Percentiles rank a stretch among this genome's conserved stretches.
Conservation (phyloP, 2,113 vertebrate species). For the Catharus fuscescens region DNA sequence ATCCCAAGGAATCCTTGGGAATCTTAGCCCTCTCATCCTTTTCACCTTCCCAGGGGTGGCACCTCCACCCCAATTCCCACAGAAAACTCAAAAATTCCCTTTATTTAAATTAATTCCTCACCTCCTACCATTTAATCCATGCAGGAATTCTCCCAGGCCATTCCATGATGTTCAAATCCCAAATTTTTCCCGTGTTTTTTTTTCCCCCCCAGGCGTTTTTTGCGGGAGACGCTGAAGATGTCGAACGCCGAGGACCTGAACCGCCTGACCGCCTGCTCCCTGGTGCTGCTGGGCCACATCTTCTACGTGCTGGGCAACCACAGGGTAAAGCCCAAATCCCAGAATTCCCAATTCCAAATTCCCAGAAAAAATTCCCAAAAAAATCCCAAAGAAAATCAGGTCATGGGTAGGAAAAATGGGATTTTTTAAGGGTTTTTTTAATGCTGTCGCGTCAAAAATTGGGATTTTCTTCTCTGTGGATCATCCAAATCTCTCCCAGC, state of each 20-base stretch:
- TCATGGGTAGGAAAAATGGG: rapidly evolving
- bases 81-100: too few species aligned
- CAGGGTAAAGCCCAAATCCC: constrained; percentile 68
- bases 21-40: too few species aligned
- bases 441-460: rapidly evolving
- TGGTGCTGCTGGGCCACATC: constrained; percentile 96
- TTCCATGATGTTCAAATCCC: too few species aligned
- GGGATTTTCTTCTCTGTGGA: not conserved
- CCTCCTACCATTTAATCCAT: not conserved
- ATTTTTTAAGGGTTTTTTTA: rapidly evolving
- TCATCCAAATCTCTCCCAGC: not conserved
- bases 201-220: constrained; percentile 80
- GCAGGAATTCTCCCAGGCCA: not conserved
- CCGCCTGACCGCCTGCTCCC: constrained; percentile 93
- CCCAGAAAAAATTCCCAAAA: not conserved
- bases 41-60: not conserved
- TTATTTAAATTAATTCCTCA: too few species aligned
- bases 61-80: not conserved
- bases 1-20: too few species aligned
- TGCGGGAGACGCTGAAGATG: constrained; percentile 99
- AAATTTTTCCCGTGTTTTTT: not conserved
- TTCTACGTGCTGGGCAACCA: constrained; percentile 98
- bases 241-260: constrained; percentile 97
- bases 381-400: rapidly evolving
- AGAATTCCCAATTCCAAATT: not conserved